These are phyloP conservation scores for Nomada hirtipes DNA, from an alignment of 2,888 invertebrate species.

Conservation along the genomic window DNA sequence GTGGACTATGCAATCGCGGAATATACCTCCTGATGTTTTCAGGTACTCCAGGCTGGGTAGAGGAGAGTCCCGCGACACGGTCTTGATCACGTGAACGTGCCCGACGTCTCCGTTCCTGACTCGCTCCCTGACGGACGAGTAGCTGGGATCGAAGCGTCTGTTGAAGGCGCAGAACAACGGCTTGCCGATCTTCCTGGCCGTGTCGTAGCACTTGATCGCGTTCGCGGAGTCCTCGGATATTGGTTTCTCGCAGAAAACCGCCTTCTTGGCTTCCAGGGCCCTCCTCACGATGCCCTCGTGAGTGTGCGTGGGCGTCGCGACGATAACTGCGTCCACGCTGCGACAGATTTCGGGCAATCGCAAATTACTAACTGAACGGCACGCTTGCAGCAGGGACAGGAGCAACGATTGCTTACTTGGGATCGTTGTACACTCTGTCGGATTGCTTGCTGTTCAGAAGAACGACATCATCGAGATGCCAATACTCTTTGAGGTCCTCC, in stretches of 20 bases:
- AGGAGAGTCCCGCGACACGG: conserved; percentile 88
- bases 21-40: conserved; percentile 88
- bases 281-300: conserved; percentile 86
- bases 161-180: conserved; percentile 88
- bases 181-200: conserved; percentile 86
- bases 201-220: conserved; percentile 86
- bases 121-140: conserved; percentile 84
- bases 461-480: conserved; percentile 84
- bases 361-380: neutral
- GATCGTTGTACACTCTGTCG: conserved; percentile 85
- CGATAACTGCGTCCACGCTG: conserved; percentile 86
- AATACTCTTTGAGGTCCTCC: conserved; percentile 84
- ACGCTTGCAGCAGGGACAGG: too few species aligned
- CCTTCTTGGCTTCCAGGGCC: conserved; percentile 86
- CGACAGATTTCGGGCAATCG: neutral
- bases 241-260: conserved; percentile 90
- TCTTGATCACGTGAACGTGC: conserved; percentile 87
- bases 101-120: conserved; percentile 87
- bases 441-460: conserved; percentile 85
- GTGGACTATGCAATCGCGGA: conserved; percentile 89
- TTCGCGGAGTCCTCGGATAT: conserved; percentile 86
- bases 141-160: conserved; percentile 89
- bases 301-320: conserved; percentile 87
- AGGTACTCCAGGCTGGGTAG: conserved; percentile 88
- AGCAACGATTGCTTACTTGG: conserved; percentile 82